Evolutionary conservation across 2,113 vertebrate genomes (phyloP), one percentile per base, ranked within the genome.

Genomic region (Smithornis capensis): DNA sequence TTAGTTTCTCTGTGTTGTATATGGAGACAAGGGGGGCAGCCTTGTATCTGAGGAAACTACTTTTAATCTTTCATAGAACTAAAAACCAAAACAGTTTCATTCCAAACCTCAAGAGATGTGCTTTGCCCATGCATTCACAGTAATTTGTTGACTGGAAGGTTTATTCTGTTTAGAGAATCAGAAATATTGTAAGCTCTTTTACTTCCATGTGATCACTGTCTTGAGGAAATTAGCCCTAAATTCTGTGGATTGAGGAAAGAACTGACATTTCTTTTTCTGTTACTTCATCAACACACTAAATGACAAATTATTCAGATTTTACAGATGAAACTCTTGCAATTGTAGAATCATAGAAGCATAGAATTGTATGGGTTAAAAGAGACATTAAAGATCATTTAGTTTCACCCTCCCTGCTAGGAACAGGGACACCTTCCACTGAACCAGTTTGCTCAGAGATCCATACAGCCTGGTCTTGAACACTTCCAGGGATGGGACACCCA

Each of bases 341-440:
- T 7, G 6, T 25, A 7, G 7, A 73, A 27, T 25, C 9, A 8
- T 25, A 7, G 7, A 73, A 27, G 8, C 31, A 15, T 2, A 15
- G 14, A 50, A 33, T 33, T 0, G 0, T 65, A 35, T 28, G 6
- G 22, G 2, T 6, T 50, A 14, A 27, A 37, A 73, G n/a, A 19
- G 19, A 19, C 28, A 15, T 53, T 10, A n/a, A 33, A 24, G 27
- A 19, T 29, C 31, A 42, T 12, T 38, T 29, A n/a, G 29, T 47
- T 45, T 28, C n/a, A 38, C 23, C 10, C 3, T 3, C 15, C n/a
- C 9, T 67, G 33, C 52, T 10, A 21, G 4, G 28, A 19, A 11
- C 62, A 64, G 40, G 28, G 19, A 14, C 62, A 64, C 40, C 28
- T 64, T 44, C 29, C 28, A 44, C 28, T 16, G 15, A 9, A 44